Evolutionary conservation across 2,113 vertebrate species (phyloP).

Genomic region (Girardinichthys multiradiatus): DNA sequence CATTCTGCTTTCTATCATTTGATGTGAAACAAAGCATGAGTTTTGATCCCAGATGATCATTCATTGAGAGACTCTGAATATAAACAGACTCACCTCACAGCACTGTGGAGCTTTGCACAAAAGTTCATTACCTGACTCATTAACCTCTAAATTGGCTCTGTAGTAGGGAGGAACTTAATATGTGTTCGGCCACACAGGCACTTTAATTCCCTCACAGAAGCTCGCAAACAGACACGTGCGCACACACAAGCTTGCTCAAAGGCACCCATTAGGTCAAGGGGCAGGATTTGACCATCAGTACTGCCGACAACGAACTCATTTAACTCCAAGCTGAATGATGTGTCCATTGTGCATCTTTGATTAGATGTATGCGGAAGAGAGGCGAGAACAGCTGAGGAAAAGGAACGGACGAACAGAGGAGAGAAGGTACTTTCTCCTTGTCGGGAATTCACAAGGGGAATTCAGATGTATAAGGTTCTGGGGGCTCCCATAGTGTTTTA

Average conservation of each 20-base stretch:
- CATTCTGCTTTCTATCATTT: conserved; percentile 23
- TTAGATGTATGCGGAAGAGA: conserved; percentile 16
- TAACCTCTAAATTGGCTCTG: conserved; percentile 76
- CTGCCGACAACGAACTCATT: conserved; percentile 73
- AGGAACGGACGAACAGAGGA: conserved; percentile 22
- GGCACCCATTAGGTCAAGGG: conserved; percentile 60
- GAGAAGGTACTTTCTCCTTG: conserved; percentile 47
- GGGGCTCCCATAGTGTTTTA: conserved; percentile 70
- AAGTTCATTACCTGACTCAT: conserved; percentile 76
- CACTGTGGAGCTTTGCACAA: conserved; percentile 30
- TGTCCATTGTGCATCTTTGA: conserved; percentile 49
- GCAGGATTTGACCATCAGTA: conserved; percentile 70
- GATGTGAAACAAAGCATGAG: conserved; percentile 17
- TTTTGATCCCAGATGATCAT: conserved; percentile 25
- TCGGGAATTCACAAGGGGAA: conserved; percentile 55
- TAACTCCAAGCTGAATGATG: conserved; percentile 57
- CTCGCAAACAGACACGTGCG: conserved; percentile 45
- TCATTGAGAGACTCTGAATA: background rate
- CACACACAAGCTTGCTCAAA: conserved; percentile 49
- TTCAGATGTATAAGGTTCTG: conserved; percentile 74
- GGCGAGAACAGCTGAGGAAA: conserved; percentile 8
- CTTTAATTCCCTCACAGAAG: conserved; percentile 60
- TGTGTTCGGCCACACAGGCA: conserved; percentile 67
- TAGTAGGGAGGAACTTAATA: conserved; percentile 54
- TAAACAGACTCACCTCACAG: conserved; percentile 37